These are phyloP conservation scores for Zosterops borbonicus DNA, from an alignment of 2,113 vertebrate species.

Conservation along the genomic window DNA sequence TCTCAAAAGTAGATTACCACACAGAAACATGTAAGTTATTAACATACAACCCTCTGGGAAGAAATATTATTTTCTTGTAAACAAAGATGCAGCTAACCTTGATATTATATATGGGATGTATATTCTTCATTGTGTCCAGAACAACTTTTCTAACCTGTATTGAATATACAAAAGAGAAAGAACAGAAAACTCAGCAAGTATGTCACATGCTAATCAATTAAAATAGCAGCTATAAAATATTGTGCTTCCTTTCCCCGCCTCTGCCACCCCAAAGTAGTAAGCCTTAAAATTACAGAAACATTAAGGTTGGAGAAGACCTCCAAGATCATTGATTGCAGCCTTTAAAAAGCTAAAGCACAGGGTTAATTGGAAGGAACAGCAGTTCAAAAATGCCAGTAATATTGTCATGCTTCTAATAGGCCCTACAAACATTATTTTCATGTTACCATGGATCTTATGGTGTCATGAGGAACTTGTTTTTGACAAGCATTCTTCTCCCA, in stretches of 20 bases:
- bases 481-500: background rate
- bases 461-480: background rate
- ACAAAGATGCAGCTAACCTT: slow-evolving; percentile 79
- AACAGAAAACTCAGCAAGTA: background rate
- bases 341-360: background rate
- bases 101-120: slow-evolving; percentile 99
- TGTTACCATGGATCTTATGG: rapidly evolving
- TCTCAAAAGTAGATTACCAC: background rate
- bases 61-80: background rate
- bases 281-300: background rate
- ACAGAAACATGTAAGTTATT: background rate
- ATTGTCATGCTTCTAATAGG: rapidly evolving
- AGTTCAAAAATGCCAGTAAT: background rate
- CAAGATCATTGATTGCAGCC: background rate
- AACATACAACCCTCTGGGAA: background rate
- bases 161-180: background rate
- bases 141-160: slow-evolving; percentile 94
- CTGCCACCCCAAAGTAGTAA: background rate
- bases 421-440: background rate
- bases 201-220: background rate
- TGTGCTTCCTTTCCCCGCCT: rapidly evolving
- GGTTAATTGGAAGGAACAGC: background rate
- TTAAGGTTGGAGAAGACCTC: background rate
- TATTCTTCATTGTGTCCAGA: slow-evolving; percentile 97
- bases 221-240: background rate